Base-by-base conservation (phyloP, 2,113 vertebrate genomes). In the Calyptomena viridis region DNA sequence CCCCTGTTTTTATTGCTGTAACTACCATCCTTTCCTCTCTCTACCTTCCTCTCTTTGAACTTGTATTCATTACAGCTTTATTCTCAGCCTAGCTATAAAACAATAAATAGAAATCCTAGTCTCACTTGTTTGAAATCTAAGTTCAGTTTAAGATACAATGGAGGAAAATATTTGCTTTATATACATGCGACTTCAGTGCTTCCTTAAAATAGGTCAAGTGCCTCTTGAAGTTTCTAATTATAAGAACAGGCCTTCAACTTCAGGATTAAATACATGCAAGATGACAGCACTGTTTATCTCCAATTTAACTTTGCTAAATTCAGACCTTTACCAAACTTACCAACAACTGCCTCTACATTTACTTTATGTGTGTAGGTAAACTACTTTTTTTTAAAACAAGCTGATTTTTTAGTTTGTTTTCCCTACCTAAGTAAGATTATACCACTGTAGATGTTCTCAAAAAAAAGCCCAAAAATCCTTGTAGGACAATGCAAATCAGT, bases 1-100 rank as follows among this genome's bases (percentile, higher is more conserved):
- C 96, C 93, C 94, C 94, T 96, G 95, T 97, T 98, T 98, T 97
- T 97, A 98, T 94, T 97, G 96, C 96, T 96, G 80, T 97, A 97
- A 97, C 97, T 96, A 97, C 93, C 95, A 96, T 93, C 95, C 97
- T 97, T 89, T 97, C 96, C 94, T 93, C 95, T 92, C 13, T 62
- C 92, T 53, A 95, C 97, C 91, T 97, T 72, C 30, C 49, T 95
- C 78, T 80, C 96, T 98, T 98, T 97, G 98, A 98, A 97, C 97
- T 33, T n/a, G 58, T 87, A 78, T 97, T 97, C 96, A 94, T 97
- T 96, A 97, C 19, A 52, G 82, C 96, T 98, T 97, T 97, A 96
- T 97, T 97, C 90, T 97, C 95, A 97, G 95, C 23, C 92, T 67
- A 79, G 77, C 64, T 80, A 42, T 93, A 89, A 97, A 94, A 95